These are phyloP conservation scores for Latrodectus geometricus DNA, from an alignment of 1,140 invertebrate species.

Conservation along the genomic window DNA sequence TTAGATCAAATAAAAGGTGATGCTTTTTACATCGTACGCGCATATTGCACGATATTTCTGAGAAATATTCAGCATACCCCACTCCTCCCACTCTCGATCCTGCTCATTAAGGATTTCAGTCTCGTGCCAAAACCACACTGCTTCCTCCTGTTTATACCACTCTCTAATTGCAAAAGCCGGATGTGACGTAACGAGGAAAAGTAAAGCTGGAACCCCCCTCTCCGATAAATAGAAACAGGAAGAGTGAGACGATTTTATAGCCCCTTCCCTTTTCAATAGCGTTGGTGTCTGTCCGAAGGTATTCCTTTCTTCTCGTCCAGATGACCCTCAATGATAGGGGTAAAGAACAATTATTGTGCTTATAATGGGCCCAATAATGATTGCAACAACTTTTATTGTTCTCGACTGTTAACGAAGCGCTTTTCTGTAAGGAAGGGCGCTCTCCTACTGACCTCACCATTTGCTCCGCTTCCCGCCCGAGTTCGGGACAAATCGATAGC, in stretches of 20 bases:
- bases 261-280: conserved; percentile 6
- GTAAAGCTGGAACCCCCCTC: not conserved
- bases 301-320: not conserved
- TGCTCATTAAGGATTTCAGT: conserved; percentile 41
- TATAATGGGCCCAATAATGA: not conserved
- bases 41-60: not conserved
- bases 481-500: too few relatives aligned
- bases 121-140: conserved; percentile 15
- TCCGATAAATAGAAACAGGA: conserved; percentile 39
- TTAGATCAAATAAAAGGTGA: too few relatives aligned
- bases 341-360: conserved; percentile 32
- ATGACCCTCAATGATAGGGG: conserved; percentile 20
- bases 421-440: not conserved
- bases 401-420: too few relatives aligned
- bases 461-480: too few relatives aligned
- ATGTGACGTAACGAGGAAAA: conserved; percentile 48
- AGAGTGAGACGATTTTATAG: conserved; percentile 26
- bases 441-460: conserved; percentile 5
- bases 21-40: too few relatives aligned
- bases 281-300: conserved; percentile 2
- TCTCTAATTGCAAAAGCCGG: conserved; percentile 49
- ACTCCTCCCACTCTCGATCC: conserved; percentile 5
- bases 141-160: conserved; percentile 25
- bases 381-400: too few relatives aligned
- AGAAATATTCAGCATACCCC: not conserved